A percentile compares a stretch with the other conserved stretches of the same genome.
phyloP scores from a whole-genome alignment of 1,140 invertebrate species.

The Drosophila sturtevanti region DNA sequence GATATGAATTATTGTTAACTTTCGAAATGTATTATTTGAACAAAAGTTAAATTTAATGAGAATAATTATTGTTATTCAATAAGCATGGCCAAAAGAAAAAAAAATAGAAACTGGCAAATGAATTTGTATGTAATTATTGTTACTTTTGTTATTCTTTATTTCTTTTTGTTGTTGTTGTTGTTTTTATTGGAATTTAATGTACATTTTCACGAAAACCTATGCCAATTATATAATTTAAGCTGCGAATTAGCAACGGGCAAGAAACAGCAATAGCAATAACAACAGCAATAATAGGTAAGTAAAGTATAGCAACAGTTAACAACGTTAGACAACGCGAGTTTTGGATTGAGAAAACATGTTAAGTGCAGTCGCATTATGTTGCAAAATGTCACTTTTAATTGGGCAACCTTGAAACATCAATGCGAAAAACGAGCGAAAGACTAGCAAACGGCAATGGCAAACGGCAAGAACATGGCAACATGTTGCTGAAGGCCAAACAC shows the following conservation, averaged over 20 bases:
- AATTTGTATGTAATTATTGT: constrained; percentile 42
- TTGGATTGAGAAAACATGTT: constrained; percentile 72
- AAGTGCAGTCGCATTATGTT: constrained; percentile 80
- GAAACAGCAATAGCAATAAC: constrained; percentile 18
- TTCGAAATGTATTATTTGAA: not conserved
- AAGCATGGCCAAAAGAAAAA: constrained; percentile 23
- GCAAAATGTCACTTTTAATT: constrained; percentile 81
- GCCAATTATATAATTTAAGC: constrained; percentile 79
- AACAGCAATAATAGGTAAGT: constrained; percentile 32
- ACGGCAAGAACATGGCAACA: constrained; percentile 45
- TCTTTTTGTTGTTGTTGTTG: not conserved
- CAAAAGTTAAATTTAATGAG: not conserved
- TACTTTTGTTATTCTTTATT: no score
- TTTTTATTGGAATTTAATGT: constrained; percentile 66
- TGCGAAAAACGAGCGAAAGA: constrained; percentile 80
- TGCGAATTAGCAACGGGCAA: constrained; percentile 56
- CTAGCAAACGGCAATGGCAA: constrained; percentile 60
- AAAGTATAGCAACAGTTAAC: constrained; percentile 12
- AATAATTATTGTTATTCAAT: constrained; percentile 43
- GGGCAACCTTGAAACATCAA: constrained; percentile 80
- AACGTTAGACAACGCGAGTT: constrained; percentile 34
- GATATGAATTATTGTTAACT: not conserved
- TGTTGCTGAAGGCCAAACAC: constrained; percentile 62
- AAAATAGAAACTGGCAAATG: constrained; percentile 10
- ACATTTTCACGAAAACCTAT: constrained; percentile 71